A percentile compares a stretch with the other conserved stretches of the same genome.
phyloP scores from a whole-genome alignment of 2,797 vertebrate species.

The Phalanger gymnotis region DNA sequence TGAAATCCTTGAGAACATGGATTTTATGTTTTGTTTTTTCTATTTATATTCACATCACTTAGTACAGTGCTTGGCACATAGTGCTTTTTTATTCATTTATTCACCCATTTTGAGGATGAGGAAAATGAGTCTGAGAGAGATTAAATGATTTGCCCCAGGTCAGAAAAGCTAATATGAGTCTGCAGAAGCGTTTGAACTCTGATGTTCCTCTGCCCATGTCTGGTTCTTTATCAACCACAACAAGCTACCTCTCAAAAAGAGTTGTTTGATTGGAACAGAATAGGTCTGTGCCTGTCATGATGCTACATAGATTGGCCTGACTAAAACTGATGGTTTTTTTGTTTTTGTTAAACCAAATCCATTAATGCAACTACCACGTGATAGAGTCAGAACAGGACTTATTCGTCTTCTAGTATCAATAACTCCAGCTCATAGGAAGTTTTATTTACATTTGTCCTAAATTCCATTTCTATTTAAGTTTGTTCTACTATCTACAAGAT shows the following conservation, averaged over 20 bases:
- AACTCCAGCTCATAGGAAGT: not conserved
- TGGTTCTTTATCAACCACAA: constrained; percentile 20
- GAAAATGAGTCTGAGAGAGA: not conserved
- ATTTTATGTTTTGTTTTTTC: too few species aligned
- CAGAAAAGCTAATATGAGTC: not conserved
- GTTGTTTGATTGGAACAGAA: not conserved
- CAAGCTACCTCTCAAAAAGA: not conserved
- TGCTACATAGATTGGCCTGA: not conserved
- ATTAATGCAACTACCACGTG: not conserved
- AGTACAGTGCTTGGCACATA: not conserved
- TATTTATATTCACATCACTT: too few species aligned
- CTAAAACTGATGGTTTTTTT: not conserved
- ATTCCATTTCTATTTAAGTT: not conserved
- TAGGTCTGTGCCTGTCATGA: not conserved
- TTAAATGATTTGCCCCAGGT: not conserved
- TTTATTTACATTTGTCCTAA: not conserved
- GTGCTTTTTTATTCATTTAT: not conserved
- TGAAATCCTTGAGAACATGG: not conserved
- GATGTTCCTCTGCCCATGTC: not conserved
- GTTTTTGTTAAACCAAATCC: not conserved
- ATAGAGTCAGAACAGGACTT: not conserved
- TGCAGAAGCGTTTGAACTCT: not conserved
- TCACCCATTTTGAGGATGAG: not conserved
- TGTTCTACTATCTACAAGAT: not conserved
- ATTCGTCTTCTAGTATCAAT: constrained; percentile 13